phyloP scores from a whole-genome alignment of 1,140 invertebrate species.

The Ceratina japonica region DNA sequence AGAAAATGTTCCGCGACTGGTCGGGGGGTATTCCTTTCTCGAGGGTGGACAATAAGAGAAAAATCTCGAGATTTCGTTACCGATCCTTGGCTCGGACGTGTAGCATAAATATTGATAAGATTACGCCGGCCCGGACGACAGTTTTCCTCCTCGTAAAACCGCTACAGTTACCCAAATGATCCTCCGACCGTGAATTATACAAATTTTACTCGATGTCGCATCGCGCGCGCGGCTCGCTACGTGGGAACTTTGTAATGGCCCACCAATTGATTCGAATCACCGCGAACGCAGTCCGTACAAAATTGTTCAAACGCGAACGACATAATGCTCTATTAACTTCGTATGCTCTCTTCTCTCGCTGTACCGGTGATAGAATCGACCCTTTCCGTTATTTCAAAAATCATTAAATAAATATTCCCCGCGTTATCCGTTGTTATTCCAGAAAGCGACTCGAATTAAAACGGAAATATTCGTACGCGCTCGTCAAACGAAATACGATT shows the following conservation, averaged over 20 bases:
- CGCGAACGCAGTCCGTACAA: neutral
- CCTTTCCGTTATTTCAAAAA: too few species aligned
- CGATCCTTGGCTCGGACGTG: constrained; percentile 1
- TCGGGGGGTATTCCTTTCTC: neutral
- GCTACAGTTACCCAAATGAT: constrained; percentile 28
- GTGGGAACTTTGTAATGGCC: neutral
- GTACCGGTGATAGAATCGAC: too few species aligned
- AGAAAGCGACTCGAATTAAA: too few species aligned
- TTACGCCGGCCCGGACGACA: neutral
- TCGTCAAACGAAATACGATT: too few species aligned
- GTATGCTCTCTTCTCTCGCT: too few species aligned
- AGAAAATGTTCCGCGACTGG: constrained; percentile 5
- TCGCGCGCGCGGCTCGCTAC: neutral
- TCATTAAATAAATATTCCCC: too few species aligned
- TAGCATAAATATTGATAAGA: constrained; percentile 40
- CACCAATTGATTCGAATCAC: constrained; percentile 10
- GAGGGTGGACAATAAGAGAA: constrained; percentile 1
- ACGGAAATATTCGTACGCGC: too few species aligned
- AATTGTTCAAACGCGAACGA: neutral
- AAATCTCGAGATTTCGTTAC: neutral
- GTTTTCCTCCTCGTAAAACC: constrained; percentile 28
- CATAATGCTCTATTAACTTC: neutral
- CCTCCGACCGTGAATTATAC: constrained; percentile 22
- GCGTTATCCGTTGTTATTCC: too few species aligned
- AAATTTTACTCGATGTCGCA: constrained; percentile 14